Evolutionary conservation across 2,113 vertebrate species (phyloP).

Genomic region (Pseudorhombus dupliciocellatus): DNA sequence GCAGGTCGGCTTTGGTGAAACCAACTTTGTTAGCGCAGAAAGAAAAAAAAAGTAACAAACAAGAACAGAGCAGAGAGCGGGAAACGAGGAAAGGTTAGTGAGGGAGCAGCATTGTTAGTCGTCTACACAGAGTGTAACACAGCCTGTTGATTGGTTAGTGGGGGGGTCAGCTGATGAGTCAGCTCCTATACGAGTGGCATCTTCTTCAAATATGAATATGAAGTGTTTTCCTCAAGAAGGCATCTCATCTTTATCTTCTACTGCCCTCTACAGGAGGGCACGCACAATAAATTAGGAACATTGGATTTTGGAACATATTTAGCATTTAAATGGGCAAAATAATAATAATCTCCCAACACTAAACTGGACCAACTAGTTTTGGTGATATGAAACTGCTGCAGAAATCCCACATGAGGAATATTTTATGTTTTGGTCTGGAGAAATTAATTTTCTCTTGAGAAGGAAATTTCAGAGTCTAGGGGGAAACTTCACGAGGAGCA

Average conservation of each 20-base stretch:
- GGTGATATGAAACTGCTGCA: neutral
- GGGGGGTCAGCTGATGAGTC: neutral
- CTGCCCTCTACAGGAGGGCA: conserved; percentile 66
- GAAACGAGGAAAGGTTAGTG: conserved; percentile 86
- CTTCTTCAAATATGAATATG: neutral
- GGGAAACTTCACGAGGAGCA: neutral
- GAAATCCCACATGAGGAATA: neutral
- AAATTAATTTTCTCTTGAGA: neutral
- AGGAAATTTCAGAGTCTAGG: neutral
- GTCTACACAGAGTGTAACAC: conserved; percentile 72
- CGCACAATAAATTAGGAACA: neutral
- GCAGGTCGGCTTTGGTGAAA: conserved; percentile 98
- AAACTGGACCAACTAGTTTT: neutral
- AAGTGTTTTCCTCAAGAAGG: neutral
- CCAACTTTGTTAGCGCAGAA: conserved; percentile 93
- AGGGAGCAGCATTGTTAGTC: conserved; percentile 60
- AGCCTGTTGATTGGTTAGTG: conserved; percentile 14
- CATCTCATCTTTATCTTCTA: conserved; percentile 22
- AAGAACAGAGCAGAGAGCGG: conserved; percentile 67
- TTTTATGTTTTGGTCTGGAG: neutral
- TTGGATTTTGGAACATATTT: neutral
- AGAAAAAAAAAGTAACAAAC: conserved; percentile 53
- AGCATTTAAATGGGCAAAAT: neutral
- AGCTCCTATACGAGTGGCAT: neutral
- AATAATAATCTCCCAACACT: neutral